Base-by-base conservation (phyloP, 2,797 vertebrate species). In the Naso thynnoides region DNA sequence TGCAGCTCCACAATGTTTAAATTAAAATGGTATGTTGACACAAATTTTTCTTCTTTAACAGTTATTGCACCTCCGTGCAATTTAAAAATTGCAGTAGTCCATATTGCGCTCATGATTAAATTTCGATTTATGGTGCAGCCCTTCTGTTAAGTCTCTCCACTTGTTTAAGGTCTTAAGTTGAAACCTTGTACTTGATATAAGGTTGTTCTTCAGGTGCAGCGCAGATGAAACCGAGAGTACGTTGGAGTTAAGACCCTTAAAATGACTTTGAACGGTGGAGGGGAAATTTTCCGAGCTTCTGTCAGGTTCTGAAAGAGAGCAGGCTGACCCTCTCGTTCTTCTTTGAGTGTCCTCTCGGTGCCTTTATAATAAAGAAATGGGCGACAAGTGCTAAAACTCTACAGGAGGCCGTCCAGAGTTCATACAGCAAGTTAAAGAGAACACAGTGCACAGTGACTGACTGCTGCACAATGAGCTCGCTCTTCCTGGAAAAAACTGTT, bases 211-310 rank as follows among this genome's bases (percentile, higher is more conserved):
- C 6, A 1, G 18, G 60, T n/a, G 13, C 11, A 3, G 54, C 6
- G 0, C 9, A 16, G 33, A 61, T 3, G 7, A 44, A 49, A 6
- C 3, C 47, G 26, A 41, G 2, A 8, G 36, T 56, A 62, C 15
- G 18, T 48, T n/a, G n/a, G n/a, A n/a, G n/a, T n/a, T n/a, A n/a
- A n/a, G n/a, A n/a, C n/a, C n/a, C n/a, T n/a, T n/a, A 10, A 26
- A 21, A n/a, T 6, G 39, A 8, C 24, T 15, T 0, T 0, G 8
- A 14, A 29, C n/a, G 23, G 4, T 5, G 5, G 8, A 27, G 2
- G 33, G 21, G 29, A 64, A 41, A 70, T 63, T 70, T 44, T 41
- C 65, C 63, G 49, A 42, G 39, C 21, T 39, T 57, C 29, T 49
- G 36, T 68, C 60, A 9, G 33, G 48, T 36, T 53, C 47, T 36